Evolutionary conservation across 2,888 invertebrate genomes (phyloP), one percentile per base, ranked within the genome.

Genomic region (Agrotis clavis): DNA sequence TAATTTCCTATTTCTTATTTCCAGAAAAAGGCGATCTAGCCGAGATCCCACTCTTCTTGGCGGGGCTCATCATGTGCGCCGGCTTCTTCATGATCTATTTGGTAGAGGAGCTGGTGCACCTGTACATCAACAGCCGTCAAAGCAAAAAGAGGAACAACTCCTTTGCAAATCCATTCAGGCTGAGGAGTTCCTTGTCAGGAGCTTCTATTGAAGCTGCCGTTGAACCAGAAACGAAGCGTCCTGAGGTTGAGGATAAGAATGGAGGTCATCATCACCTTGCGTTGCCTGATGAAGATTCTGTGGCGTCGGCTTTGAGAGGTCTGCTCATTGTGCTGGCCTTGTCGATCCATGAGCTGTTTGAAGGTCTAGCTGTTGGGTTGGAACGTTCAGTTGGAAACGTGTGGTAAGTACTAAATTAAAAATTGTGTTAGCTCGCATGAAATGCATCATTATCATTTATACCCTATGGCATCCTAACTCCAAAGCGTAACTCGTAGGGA

Each of bases 331-430:
- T 99, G 0, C 91, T 98, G 69, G 98, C 98, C 0, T 91, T 96
- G 66, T 96, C 96, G 0, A 97, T 99, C 54, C 99, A 99, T 87
- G 98, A 98, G 89, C 95, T 98, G 16, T 98, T 99, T 89, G 98
- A 99, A 94, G 99, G 98, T 0, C 95, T 98, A 56, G 98, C 98
- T 14, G 98, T 98, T 4, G 98, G 98, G 0, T 90, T 98, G 78
- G 98, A 98, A 89, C 93, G 97, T 11, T 97, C 97, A 0, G 95
- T 94, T n/a, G 92, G 86, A 50, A 95, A 93, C 78, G 95, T 96
- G 35, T 96, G 96, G 96, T 95, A 86, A 83, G 94, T 91, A 51
- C 9, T 30, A 30, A 4, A 6, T 6, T 30, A 30, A 30, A 30
- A 30, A 30, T 30, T 30, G 30, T 30, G 30, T 3, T 6, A 30